These are phyloP conservation scores for Zoanthus sociatus DNA, from an alignment of 92 coral and sea anemone species.

Conservation along the genomic window DNA sequence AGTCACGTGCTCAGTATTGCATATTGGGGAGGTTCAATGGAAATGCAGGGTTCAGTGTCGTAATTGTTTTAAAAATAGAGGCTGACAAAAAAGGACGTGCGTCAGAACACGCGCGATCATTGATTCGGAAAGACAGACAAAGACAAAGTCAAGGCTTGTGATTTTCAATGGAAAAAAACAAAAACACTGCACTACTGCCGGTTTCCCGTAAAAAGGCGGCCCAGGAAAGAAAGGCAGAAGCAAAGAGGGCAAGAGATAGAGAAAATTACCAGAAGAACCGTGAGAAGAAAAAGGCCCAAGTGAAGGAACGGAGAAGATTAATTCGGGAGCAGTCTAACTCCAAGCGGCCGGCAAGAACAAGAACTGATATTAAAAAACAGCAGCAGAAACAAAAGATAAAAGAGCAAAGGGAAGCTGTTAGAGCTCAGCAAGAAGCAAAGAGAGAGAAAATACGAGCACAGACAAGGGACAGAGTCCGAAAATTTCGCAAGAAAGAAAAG, in stretches of 20 bases:
- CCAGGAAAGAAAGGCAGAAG: conserved; percentile 21
- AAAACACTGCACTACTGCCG: conserved; percentile 13
- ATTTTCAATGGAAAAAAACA: conserved; percentile 22
- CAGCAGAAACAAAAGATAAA: conserved; percentile 16
- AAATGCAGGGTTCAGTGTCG: conserved; percentile 26
- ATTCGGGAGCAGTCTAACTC: conserved; percentile 31
- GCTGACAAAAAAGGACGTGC: not conserved
- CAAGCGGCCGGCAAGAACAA: conserved; percentile 26
- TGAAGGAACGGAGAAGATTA: conserved; percentile 28
- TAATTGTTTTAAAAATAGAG: conserved; percentile 28
- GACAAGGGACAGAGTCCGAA: conserved; percentile 30
- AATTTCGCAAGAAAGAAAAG: conserved; percentile 14
- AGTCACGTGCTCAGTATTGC: conserved; percentile 31
- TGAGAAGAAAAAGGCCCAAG: conserved; percentile 23
- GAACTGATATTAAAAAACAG: conserved; percentile 17
- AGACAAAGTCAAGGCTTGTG: conserved; percentile 26
- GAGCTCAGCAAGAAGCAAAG: conserved; percentile 22
- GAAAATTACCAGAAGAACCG: conserved; percentile 7
- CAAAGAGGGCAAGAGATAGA: conserved; percentile 15
- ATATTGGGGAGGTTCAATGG: conserved; percentile 38
- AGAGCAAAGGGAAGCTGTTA: conserved; percentile 39
- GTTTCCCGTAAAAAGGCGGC: conserved; percentile 36
- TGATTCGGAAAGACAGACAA: conserved; percentile 30
- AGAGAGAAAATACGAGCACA: conserved; percentile 24
- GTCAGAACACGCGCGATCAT: conserved; percentile 39